Percentiles rank a stretch among this genome's conserved stretches.
Evolutionary conservation across 2,888 invertebrate species (phyloP).

Genomic region (Aromia moschata): DNA sequence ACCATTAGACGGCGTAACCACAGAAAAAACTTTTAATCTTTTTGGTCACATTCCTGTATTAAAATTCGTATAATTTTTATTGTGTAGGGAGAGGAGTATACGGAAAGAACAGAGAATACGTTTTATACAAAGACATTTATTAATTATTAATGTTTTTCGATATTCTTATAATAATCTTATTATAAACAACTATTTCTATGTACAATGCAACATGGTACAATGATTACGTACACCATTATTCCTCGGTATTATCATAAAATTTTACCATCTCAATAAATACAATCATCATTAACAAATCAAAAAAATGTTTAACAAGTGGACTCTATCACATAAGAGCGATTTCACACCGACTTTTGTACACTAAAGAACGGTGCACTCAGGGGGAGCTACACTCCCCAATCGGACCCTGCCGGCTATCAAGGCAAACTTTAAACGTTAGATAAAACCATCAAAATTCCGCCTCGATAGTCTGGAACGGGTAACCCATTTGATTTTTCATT

Average conservation of each 20-base stretch:
- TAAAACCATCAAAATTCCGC: conserved; percentile 1
- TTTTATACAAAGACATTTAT: conserved; percentile 64
- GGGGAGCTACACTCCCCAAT: conserved; percentile 3
- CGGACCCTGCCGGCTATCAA: conserved; percentile 1
- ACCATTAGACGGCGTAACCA: too few relatives aligned
- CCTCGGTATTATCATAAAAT: conserved; percentile 52
- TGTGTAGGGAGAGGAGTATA: too few relatives aligned
- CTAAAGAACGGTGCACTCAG: conserved; percentile 21
- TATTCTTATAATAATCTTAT: conserved; percentile 63
- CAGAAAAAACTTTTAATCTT: too few relatives aligned
- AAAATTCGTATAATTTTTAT: too few relatives aligned
- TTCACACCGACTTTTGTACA: conserved; percentile 45
- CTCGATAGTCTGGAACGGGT: background rate
- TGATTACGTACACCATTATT: conserved; percentile 58
- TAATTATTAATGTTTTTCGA: conserved; percentile 63
- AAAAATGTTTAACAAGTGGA: conserved; percentile 51
- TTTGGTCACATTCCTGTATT: too few relatives aligned
- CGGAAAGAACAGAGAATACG: too few relatives aligned
- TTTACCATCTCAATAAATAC: conserved; percentile 51
- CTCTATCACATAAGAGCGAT: conserved; percentile 55
- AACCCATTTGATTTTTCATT: conserved; percentile 4
- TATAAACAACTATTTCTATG: conserved; percentile 64
- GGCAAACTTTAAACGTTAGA: background rate
- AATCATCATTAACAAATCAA: conserved; percentile 51
- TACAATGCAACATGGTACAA: conserved; percentile 63